Evolutionary conservation across 92 coral and sea anemone genomes (phyloP).

Genomic region (Heliopora coerulea): DNA sequence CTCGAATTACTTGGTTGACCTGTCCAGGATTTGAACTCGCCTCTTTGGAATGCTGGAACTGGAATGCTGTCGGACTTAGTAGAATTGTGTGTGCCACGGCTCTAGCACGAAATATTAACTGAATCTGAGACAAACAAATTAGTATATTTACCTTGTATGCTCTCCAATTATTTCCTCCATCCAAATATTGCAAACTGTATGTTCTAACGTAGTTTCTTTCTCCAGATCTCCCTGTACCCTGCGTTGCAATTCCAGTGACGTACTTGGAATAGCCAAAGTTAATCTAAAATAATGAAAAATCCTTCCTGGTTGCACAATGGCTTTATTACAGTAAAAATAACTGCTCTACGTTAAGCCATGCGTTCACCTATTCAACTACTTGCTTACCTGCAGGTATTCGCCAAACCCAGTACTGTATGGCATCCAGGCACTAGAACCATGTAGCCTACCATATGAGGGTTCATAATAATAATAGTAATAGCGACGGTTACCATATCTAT

Average conservation of each 20-base stretch:
- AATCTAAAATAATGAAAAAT: not conserved
- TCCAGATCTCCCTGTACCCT: conserved; percentile 18
- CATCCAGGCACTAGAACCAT: conserved; percentile 42
- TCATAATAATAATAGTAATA: not conserved
- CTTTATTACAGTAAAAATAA: not conserved
- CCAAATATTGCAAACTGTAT: conserved; percentile 8
- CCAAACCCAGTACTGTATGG: not conserved
- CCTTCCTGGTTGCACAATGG: not conserved
- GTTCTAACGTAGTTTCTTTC: conserved; percentile 30
- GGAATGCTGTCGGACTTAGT: not conserved
- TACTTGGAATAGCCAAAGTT: not conserved
- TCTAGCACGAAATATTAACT: not conserved
- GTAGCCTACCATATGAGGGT: conserved; percentile 7
- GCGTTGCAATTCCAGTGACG: conserved; percentile 33
- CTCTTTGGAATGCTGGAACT: too few relatives aligned
- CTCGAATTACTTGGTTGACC: too few relatives aligned
- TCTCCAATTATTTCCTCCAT: conserved; percentile 1
- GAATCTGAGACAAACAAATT: not conserved
- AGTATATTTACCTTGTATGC: conserved; percentile 11
- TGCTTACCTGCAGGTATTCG: conserved; percentile 21
- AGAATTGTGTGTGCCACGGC: not conserved
- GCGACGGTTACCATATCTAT: not conserved
- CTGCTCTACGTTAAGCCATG: too few relatives aligned
- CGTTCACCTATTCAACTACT: too few relatives aligned
- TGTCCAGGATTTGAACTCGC: too few relatives aligned